Base-by-base conservation (phyloP, 2,888 invertebrate species). In the Drosophila kokeensis region DNA sequence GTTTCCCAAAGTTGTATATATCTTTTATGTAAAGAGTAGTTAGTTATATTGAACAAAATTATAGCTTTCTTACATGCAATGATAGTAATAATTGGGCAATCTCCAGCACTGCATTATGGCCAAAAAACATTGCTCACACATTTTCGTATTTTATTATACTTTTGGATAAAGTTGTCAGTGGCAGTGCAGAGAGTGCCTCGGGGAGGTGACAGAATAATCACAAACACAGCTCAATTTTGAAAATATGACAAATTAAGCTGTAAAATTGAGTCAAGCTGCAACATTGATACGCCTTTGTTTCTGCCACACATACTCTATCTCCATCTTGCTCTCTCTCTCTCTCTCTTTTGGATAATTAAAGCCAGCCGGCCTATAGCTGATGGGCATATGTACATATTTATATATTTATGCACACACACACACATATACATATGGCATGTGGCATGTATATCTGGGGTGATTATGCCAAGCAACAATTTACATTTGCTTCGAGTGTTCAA, bases 401-500 rank as follows among this genome's bases (percentile, higher is more conserved):
- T 48, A 27, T 27, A 18, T 67, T 36, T 60, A 38, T 50, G 21
- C 45, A 38, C 62, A 27, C 45, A 13, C 4, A 45, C 24, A 42
- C n/a, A 60, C 15, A 40, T 21, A 24, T 13, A 32, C 29, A 13
- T 48, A 50, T 29, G 36, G 21, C 30, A 36, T 73, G 52, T 57
- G 57, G 40, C 27, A 13, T 53, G 15, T 15, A 59, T 61, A 40
- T 45, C 45, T 57, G 49, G n/a, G 55, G 75, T 74, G 79, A 78
- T 73, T 69, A 77, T 73, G 77, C 54, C 42, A 53, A 58, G 50
- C 63, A 64, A 70, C 54, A 62, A 78, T 83, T 79, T 76, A 68
- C 68, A 82, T 87, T 66, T 69, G 84, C 69, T 68, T 64, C 76
- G 69, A 65, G 74, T 70, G 67, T 60, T 67, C 77, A 75, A 78